Base-by-base conservation (phyloP, 2,888 invertebrate species). In the Apamea crenata region DNA sequence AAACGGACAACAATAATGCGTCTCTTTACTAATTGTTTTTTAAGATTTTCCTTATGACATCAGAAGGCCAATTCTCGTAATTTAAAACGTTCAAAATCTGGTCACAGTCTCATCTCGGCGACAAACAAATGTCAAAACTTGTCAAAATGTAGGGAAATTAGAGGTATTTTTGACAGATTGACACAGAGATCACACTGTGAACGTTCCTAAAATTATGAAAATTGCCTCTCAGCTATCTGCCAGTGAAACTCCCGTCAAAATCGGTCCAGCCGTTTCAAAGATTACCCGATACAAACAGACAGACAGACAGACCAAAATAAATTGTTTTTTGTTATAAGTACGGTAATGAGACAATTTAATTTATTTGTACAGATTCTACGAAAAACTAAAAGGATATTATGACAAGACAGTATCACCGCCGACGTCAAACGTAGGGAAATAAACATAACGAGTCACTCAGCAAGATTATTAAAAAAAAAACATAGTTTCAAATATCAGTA, bases 401-500 rank as follows among this genome's bases (percentile, higher is more conserved):
- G 16, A 44, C 66, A 18, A 50, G 7, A 50, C 7, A 50, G 8
- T 14, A 1, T 29, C 18, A 16, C 25, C 14, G 8, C 69, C 18
- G 47, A 56, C 12, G n/a, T 12, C 44, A 18, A 61, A 32, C 32
- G 29, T 69, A 36, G n/a, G n/a, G n/a, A 75, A 63, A 81, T 75
- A 82, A 82, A 75, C 7, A 56, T 68, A 12, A 47, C 56, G 67
- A 25, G 18, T 67, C 32, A 36, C 59, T 80, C 25, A 59, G 25
- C 16, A n/a, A 63, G 25, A 59, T 36, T 25, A 25, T 50, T 78
- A 74, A n/a, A 7, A 36, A 63, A 75, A 44, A 70, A 3, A 40
- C 65, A 63, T 53, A 70, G 67, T 80, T 75, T 80, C 44, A 68
- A 87, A 80, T 76, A 73, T 75, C 72, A 29, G 29, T 67, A 36